A percentile compares a stretch with the other conserved stretches of the same genome.
phyloP scores from a whole-genome alignment of 2,797 vertebrate genomes.

The Enteromius mattozi region DNA sequence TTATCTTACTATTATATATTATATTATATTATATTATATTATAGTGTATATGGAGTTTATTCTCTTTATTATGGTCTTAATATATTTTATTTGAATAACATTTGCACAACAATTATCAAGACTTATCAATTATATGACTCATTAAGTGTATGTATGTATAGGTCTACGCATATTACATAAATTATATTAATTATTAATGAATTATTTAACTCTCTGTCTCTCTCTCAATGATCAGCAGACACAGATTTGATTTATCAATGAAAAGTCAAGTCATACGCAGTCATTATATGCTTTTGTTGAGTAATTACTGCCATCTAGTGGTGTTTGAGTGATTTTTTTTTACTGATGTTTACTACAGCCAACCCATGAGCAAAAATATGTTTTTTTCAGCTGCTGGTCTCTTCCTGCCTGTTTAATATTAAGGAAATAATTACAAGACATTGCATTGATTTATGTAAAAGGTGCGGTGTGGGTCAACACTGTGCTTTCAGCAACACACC shows the following conservation, averaged over 20 bases:
- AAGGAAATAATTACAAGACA: neutral
- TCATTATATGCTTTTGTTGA: slow-evolving; percentile 2
- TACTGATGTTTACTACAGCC: neutral
- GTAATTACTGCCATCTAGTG: slow-evolving; percentile 47
- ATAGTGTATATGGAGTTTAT: neutral
- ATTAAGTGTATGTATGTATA: neutral
- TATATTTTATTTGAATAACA: neutral
- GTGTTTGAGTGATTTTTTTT: neutral
- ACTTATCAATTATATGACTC: too few relatives aligned
- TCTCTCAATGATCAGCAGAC: neutral
- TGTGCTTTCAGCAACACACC: slow-evolving; percentile 43
- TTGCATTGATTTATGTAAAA: slow-evolving; percentile 35
- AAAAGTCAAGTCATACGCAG: neutral
- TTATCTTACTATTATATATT: too few relatives aligned
- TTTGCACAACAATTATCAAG: too few relatives aligned
- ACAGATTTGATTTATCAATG: neutral
- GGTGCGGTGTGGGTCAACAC: slow-evolving; percentile 46
- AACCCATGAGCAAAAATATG: neutral
- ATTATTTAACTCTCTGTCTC: too few relatives aligned
- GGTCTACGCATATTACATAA: neutral
- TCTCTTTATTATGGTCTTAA: neutral
- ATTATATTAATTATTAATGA: neutral
- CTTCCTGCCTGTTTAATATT: neutral
- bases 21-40: neutral
- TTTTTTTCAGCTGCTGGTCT: neutral